Conservation (phyloP, 2,113 vertebrate species). For the Zosterops hypoxanthus region DNA sequence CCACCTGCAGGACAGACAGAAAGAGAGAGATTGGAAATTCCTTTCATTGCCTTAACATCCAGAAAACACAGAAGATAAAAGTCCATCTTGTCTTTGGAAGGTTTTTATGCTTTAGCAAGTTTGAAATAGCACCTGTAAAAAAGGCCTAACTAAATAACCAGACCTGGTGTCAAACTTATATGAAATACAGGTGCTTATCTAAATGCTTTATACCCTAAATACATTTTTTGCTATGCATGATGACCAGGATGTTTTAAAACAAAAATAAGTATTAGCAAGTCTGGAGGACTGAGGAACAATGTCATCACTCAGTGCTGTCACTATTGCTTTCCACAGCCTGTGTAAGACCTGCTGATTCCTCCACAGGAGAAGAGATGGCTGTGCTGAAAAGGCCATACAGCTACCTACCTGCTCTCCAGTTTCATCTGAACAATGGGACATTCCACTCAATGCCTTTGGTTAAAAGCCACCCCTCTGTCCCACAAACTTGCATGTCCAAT, state of each 20-base stretch:
- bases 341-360: not conserved
- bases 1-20: conserved; percentile 79
- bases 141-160: not conserved
- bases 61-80: not conserved
- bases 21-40: not conserved
- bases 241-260: not conserved
- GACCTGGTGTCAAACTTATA: not conserved
- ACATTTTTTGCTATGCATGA: not conserved
- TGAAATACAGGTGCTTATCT: not conserved
- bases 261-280: not conserved
- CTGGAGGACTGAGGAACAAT: not conserved
- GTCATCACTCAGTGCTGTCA: not conserved
- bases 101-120: not conserved
- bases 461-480: not conserved
- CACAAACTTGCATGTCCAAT: not conserved
- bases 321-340: not conserved
- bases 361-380: not conserved
- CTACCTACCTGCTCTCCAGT: not conserved
- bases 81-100: not conserved
- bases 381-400: not conserved
- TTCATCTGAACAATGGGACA: not conserved
- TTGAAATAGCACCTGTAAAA: not conserved
- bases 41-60: not conserved
- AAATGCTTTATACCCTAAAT: not conserved
- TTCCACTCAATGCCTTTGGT: not conserved